These are phyloP conservation scores for Enhydra lutris DNA, from an alignment of 2,113 vertebrate species.

Conservation along the genomic window DNA sequence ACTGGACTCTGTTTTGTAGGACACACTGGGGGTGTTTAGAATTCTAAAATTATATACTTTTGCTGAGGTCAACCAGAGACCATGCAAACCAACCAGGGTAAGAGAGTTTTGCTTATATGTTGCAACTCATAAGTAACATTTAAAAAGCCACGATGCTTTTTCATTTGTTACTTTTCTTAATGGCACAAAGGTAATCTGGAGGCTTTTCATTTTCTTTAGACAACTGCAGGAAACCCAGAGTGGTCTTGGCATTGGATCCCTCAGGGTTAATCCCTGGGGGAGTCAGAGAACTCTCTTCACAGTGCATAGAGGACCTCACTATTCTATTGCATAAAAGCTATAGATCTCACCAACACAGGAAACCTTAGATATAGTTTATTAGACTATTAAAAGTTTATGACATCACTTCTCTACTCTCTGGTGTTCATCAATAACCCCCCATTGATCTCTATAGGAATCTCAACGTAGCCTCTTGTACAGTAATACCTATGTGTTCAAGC, in stretches of 20 bases:
- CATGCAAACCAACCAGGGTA: constrained; percentile 45
- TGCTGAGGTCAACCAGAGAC: constrained; percentile 68
- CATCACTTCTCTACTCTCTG: constrained; percentile 56
- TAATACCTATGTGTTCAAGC: constrained; percentile 54
- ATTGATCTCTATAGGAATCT: constrained; percentile 65
- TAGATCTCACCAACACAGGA: constrained; percentile 51
- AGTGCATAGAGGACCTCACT: not conserved
- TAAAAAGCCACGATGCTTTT: constrained; percentile 42
- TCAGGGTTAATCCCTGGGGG: constrained; percentile 40
- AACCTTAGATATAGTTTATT: constrained; percentile 71
- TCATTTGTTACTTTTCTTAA: constrained; percentile 59
- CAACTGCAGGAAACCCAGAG: constrained; percentile 39
- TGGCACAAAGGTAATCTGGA: constrained; percentile 34
- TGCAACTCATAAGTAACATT: constrained; percentile 49
- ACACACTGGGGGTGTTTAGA: constrained; percentile 41
- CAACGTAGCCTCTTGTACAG: constrained; percentile 11
- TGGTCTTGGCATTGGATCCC: constrained; percentile 48
- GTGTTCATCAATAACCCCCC: constrained; percentile 67
- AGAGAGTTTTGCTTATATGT: constrained; percentile 42
- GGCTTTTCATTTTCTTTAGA: constrained; percentile 64
- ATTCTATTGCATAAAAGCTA: constrained; percentile 23
- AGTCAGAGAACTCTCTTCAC: constrained; percentile 69
- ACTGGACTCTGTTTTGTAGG: constrained; percentile 57
- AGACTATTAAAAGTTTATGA: constrained; percentile 72
- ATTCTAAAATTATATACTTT: constrained; percentile 67